These are phyloP conservation scores for Spongilla lacustris DNA, from an alignment of 37 sponge, comb jelly and placozoan genomes.

Conservation along the genomic window DNA sequence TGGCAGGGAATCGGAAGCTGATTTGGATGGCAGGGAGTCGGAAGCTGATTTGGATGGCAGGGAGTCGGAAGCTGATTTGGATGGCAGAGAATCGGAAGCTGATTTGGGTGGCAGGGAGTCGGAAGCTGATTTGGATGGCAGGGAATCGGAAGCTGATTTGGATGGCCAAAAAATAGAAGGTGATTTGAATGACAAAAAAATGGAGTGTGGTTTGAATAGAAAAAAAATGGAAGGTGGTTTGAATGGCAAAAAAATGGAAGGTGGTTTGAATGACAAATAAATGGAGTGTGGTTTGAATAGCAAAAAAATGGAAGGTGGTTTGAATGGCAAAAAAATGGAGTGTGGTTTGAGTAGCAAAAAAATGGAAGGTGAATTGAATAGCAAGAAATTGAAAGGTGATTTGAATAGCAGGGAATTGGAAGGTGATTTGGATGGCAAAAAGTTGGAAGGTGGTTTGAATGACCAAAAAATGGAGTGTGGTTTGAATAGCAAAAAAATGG, in stretches of 20 bases:
- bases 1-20: background rate
- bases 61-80: background rate
- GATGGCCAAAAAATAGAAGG: too few relatives aligned
- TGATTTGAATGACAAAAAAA: too few relatives aligned
- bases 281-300: too few relatives aligned
- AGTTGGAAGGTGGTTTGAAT: background rate
- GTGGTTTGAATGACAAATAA: too few relatives aligned
- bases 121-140: too few relatives aligned
- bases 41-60: slow-evolving; percentile 1
- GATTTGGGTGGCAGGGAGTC: background rate
- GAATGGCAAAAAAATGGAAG: too few relatives aligned
- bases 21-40: background rate
- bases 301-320: too few relatives aligned
- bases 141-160: too few relatives aligned
- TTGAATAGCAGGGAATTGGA: background rate
- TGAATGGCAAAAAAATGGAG: too few relatives aligned
- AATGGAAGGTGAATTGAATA: background rate
- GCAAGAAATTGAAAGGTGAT: background rate
- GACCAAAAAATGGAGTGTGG: background rate
- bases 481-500: background rate
- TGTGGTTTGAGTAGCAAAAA: too few relatives aligned
- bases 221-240: too few relatives aligned
- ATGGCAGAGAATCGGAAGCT: background rate
- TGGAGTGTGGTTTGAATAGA: too few relatives aligned
- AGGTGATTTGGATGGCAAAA: background rate